Percentiles rank a stretch among this genome's conserved stretches.
phyloP scores from a whole-genome alignment of 2,797 vertebrate genomes.

The Helostoma temminkii region DNA sequence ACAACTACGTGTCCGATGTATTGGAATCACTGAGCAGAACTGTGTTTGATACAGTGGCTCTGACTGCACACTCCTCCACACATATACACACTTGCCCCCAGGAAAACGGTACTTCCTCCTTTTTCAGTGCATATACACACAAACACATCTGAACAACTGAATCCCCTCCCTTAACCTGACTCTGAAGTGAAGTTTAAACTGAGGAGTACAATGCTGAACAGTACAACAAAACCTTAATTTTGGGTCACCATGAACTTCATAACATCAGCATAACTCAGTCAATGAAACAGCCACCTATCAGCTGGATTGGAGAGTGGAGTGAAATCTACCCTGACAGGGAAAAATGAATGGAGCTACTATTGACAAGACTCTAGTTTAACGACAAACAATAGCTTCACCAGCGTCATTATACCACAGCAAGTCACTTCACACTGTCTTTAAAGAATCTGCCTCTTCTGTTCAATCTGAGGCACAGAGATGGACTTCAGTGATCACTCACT shows the following conservation, averaged over 20 bases:
- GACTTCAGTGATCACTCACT: neutral
- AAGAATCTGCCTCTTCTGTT: too few species aligned
- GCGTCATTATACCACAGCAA: neutral
- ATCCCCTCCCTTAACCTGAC: slow-evolving; percentile 19
- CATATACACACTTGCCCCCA: too few species aligned
- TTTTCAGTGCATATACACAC: slow-evolving; percentile 6
- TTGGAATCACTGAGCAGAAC: slow-evolving; percentile 8
- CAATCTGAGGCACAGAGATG: neutral
- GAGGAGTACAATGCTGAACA: too few species aligned
- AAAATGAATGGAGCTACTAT: too few species aligned
- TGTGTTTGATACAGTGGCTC: slow-evolving; percentile 35
- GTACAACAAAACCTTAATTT: too few species aligned
- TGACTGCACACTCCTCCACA: slow-evolving; percentile 38
- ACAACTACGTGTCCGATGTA: neutral
- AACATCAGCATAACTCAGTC: too few species aligned
- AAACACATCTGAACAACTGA: slow-evolving; percentile 22
- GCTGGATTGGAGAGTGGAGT: too few species aligned
- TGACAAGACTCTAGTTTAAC: neutral
- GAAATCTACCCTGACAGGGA: too few species aligned
- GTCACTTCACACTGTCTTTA: neutral
- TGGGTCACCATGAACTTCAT: too few species aligned
- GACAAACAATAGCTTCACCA: neutral
- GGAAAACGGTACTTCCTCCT: slow-evolving; percentile 19
- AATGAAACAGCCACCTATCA: too few species aligned
- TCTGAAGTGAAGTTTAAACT: too few species aligned